Base-by-base conservation (phyloP, 2,888 invertebrate genomes). In the Xylophagus ater region DNA sequence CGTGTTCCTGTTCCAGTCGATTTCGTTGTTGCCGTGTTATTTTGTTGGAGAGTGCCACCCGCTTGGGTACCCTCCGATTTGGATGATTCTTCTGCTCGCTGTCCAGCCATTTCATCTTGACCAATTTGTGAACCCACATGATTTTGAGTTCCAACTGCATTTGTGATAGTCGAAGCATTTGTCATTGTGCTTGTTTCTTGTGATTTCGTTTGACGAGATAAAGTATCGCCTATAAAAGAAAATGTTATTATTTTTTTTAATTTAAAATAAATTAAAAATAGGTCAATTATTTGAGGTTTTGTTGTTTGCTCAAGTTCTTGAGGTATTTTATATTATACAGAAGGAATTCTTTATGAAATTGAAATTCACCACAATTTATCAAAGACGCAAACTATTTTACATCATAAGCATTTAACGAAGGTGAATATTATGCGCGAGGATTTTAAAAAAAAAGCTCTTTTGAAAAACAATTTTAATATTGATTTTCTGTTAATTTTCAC, bases 61-160 rank as follows among this genome's bases (percentile, higher is more conserved):
- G 83, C 85, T 59, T 87, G 86, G 2, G 84, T 84, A 2, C 85
- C 85, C 60, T 87, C 86, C 1, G 83, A 85, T 59, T 78, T 78
- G 6, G 74, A 67, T 40, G 71, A 68, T 56, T 76, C 75, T 68
- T 77, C 54, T 66, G 68, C 52, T 71, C 76, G 54, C 66, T 50
- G 66, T 47, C 53, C 68, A 65, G 54, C 67, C 67, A 45, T 65
- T 58, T 60, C 48, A 60, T 60, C 65, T 60, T 70, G 53, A 12
- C 63, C 62, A 50, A 62, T 62, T 52, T 64, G 76, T 14, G 76
- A 75, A 41, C 74, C 76, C 54, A 80, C 77, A 57, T 73, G 78
- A 55, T 76, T 78, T 56, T 81, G 81, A 23, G 77, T 74, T 49
- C 78, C 78, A 10, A 18, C 34, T 31, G 75, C 75, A 28, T 75